Base-by-base conservation (phyloP, 1,140 invertebrate genomes). In the Orius insidiosus region DNA sequence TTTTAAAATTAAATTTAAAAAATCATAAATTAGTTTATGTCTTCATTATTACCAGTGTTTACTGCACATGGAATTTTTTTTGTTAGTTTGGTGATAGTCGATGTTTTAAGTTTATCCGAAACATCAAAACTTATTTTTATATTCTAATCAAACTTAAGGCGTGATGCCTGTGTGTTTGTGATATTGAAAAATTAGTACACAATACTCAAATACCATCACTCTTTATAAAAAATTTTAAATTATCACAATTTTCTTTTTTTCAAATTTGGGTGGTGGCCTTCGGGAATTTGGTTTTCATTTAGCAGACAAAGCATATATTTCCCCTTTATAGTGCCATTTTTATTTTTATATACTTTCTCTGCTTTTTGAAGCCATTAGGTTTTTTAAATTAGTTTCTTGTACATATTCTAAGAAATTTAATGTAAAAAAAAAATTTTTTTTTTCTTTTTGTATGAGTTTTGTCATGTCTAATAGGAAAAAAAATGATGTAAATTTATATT, bases 321-420 rank as follows among this genome's bases (percentile, higher is more conserved):
- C 32, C n/a, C 32, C 6, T 6, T 33, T 33, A 33, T 33, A 33
- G 6, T 7, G 32, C n/a, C 32, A 6, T 33, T 33, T 7, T 6
- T 33, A 33, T 33, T n/a, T 45, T 6, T 19, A 38, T 46, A 19
- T 41, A 15, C 34, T 32, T 41, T 47, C 37, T 47, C 46, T 47
- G 46, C 46, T 47, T 39, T 31, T 47, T 47, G 46, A 47, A 47
- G 19, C 38, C 38, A 5, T 6, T 7, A 11, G 9, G 13, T 19
- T 7, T n/a, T n/a, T n/a, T n/a, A n/a, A n/a, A 19, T 18, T 11
- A 18, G 18, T n/a, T n/a, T n/a, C n/a, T n/a, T n/a, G n/a, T n/a
- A n/a, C n/a, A n/a, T n/a, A n/a, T n/a, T n/a, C n/a, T n/a, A n/a
- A n/a, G n/a, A n/a, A n/a, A n/a, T n/a, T n/a, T n/a, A n/a, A n/a